Base-by-base conservation (phyloP, 2,797 vertebrate species). In the Tauraco hartlaubi region DNA sequence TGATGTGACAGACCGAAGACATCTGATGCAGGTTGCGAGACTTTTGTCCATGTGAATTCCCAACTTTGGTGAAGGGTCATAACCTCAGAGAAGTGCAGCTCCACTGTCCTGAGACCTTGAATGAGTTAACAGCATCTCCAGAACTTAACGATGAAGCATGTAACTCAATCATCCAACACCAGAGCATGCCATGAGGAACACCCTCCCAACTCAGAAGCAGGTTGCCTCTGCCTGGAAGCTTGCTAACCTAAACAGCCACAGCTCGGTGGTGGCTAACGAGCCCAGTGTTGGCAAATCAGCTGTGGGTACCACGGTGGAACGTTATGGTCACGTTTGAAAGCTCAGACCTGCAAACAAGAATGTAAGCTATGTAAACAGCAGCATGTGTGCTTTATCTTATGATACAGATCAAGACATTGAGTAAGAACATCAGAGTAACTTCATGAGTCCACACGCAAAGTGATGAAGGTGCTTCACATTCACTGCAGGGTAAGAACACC, bases 131-230 rank as follows among this genome's bases (percentile, higher is more conserved):
- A 71, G 44, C 52, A 74, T 13, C 29, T 69, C n/a, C 58, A 87
- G 63, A 79, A 78, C 15, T 33, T 56, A 22, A 7, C 41, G n/a
- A 6, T 31, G 76, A 91, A 76, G 8, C 15, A 8, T 16, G 15
- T 22, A 64, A 61, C 29, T 31, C 56, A n/a, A 9, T 17, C 9
- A 31, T 12, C 37, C 43, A 71, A 13, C 0, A 0, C 1, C 20
- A 41, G 31, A 74, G 26, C 11, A 92, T 14, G 18, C 17, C 25
- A 15, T 8, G 26, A 71, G 23, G 31, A 92, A 6, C 28, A 41
- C 7, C 4, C 31, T 82, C 18, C 6, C 59, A 37, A 33, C 58
- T 39, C 46, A n/a, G 39, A 21, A 71, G 39, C 56, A 74, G 11
- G 46, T 21, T 56, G 21, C 44, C 85, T 59, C 80, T 88, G 33